Percentiles rank a stretch among this genome's conserved stretches.
These are phyloP conservation scores for Lacerta agilis DNA, from an alignment of 2,797 vertebrate species.

Conservation along the genomic window DNA sequence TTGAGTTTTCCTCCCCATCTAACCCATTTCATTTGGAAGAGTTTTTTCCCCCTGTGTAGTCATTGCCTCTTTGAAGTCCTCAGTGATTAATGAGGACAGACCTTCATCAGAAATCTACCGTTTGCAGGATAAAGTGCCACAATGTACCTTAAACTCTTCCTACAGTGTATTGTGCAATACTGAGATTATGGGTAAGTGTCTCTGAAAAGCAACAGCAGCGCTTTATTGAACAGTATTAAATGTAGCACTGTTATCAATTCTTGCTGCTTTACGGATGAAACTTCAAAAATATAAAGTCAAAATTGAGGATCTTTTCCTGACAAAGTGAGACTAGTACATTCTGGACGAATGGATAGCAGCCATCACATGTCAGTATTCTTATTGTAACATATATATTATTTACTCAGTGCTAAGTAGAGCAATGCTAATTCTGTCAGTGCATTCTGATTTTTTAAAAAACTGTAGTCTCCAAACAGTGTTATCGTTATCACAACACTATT, in stretches of 20 bases:
- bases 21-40: background rate
- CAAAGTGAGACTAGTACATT: background rate
- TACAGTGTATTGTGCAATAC: background rate
- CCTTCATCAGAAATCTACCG: background rate
- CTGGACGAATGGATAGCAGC: background rate
- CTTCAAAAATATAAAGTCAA: background rate
- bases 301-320: background rate
- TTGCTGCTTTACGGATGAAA: background rate
- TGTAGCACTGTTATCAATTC: background rate
- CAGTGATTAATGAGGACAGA: background rate
- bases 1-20: background rate
- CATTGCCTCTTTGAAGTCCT: background rate
- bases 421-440: background rate
- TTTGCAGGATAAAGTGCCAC: background rate
- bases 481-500: background rate
- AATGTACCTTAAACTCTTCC: background rate
- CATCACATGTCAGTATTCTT: background rate
- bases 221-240: constrained; percentile 8
- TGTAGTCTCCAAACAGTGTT: background rate
- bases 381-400: background rate
- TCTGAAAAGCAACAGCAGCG: background rate
- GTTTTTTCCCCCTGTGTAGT: background rate
- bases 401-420: background rate
- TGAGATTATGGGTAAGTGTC: background rate
- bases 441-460: background rate